Percentiles rank a stretch among this genome's conserved stretches.
phyloP scores from a whole-genome alignment of 2,797 vertebrate genomes.

The Rhinoraja longicauda region DNA sequence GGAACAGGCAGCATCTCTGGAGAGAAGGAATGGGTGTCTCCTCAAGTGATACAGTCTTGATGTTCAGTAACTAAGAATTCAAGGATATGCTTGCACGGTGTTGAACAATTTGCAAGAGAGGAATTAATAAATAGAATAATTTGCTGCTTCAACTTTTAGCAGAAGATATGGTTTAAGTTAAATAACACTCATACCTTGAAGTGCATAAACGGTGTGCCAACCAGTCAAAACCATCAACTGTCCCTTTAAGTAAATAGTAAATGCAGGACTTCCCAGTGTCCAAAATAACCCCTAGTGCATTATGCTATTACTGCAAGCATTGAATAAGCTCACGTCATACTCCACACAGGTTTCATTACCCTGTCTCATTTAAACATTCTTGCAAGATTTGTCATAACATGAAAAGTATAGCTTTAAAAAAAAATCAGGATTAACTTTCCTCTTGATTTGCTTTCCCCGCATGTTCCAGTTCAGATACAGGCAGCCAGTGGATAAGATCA shows the following conservation, averaged over 20 bases:
- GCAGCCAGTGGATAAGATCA: no score
- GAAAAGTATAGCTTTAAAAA: background rate
- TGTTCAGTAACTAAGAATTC: background rate
- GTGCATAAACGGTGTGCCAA: background rate
- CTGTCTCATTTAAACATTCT: background rate
- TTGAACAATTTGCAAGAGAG: background rate
- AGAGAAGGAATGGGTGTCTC: no score
- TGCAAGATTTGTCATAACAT: background rate
- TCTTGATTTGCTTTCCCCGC: background rate
- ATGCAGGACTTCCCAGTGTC: background rate
- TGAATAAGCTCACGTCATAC: background rate
- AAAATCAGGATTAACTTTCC: background rate
- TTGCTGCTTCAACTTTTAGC: background rate
- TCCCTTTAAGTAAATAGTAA: background rate
- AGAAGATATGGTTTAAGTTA: background rate
- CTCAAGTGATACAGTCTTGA: background rate
- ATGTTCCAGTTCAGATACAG: no score
- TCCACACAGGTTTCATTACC: background rate
- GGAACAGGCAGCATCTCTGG: no score
- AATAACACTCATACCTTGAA: background rate
- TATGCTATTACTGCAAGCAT: no score
- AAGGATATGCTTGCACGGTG: background rate
- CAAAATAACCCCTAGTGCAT: background rate
- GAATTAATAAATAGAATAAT: background rate
- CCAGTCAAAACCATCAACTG: background rate